Percentiles rank a stretch among this genome's conserved stretches.
phyloP scores from a whole-genome alignment of 1,140 invertebrate species.

The Cherax quadricarinatus region DNA sequence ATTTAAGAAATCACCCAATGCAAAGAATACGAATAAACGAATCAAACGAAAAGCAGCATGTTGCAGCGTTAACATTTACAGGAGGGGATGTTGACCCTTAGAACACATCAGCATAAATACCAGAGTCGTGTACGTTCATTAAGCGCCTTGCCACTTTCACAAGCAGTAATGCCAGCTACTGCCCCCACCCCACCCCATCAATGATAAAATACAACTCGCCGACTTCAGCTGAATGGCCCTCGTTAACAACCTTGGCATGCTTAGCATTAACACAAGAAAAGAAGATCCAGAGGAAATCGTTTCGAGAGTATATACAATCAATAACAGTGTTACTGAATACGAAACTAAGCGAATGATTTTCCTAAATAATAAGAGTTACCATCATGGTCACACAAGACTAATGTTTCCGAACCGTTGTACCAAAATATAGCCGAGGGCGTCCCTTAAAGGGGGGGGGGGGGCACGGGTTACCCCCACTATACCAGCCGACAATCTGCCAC shows the following conservation, averaged over 20 bases:
- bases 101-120: not conserved
- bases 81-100: conserved; percentile 14
- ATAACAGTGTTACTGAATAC: too few species aligned
- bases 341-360: too few species aligned
- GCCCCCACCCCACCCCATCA: not conserved
- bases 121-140: not conserved
- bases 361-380: not conserved
- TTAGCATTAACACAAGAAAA: conserved; percentile 3
- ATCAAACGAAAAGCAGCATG: not conserved
- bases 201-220: conserved; percentile 15
- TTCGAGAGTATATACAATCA: too few species aligned
- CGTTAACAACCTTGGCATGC: conserved; percentile 25
- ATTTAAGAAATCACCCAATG: not conserved
- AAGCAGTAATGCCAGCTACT: conserved; percentile 8
- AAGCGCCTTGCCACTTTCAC: conserved; percentile 27
- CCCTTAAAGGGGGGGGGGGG: not conserved
- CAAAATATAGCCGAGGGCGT: too few species aligned
- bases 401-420: not conserved
- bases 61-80: not conserved
- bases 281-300: not conserved
- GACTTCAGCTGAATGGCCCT: not conserved
- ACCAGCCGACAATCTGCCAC: not conserved
- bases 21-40: not conserved
- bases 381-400: not conserved
- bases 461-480: not conserved